These are phyloP conservation scores for Portevinia maculata DNA, from an alignment of 2,888 invertebrate species.

Conservation along the genomic window DNA sequence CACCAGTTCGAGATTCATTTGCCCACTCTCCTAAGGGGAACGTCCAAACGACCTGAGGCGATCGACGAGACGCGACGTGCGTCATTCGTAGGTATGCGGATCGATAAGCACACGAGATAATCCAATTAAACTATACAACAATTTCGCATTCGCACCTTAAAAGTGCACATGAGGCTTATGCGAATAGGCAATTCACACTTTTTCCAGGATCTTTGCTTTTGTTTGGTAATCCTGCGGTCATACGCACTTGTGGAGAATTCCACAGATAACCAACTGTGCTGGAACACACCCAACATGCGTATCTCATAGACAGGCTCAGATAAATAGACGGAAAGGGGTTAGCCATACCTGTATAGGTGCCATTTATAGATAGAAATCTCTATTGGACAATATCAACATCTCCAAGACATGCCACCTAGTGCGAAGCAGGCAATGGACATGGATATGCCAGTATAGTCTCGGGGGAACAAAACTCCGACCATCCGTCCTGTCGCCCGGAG, in stretches of 20 bases:
- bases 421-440: constrained; percentile 57
- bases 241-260: constrained; percentile 35
- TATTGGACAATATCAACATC: constrained; percentile 73
- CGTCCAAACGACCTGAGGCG: neutral
- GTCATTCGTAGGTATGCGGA: constrained; percentile 57
- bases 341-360: constrained; percentile 29
- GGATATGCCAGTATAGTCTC: constrained; percentile 38
- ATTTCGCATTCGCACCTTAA: constrained; percentile 66
- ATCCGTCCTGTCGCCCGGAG: constrained; percentile 53
- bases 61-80: constrained; percentile 25
- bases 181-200: constrained; percentile 66
- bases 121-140: constrained; percentile 33
- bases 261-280: constrained; percentile 30
- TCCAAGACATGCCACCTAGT: constrained; percentile 66
- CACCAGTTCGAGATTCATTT: constrained; percentile 45
- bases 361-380: constrained; percentile 67
- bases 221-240: constrained; percentile 40
- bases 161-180: constrained; percentile 43
- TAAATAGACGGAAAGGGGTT: constrained; percentile 63
- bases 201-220: constrained; percentile 44
- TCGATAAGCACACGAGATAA: constrained; percentile 54
- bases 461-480: constrained; percentile 26
- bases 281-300: constrained; percentile 51
- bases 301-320: constrained; percentile 63
- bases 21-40: constrained; percentile 47